Base-by-base conservation (phyloP, 64 coral and sea anemone species). In the Stichodactyla helianthus region DNA sequence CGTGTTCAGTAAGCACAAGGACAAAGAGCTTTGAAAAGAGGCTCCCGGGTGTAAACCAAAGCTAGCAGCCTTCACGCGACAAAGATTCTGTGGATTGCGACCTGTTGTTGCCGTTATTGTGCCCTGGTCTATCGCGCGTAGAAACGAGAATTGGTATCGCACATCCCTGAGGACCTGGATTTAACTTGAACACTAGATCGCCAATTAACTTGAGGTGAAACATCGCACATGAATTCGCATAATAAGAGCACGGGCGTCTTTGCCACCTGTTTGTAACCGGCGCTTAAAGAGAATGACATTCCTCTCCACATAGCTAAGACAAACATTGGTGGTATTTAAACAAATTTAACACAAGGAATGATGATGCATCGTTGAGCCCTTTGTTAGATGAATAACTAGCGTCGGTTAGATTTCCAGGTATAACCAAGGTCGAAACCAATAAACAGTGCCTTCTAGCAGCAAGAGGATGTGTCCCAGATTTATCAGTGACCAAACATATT, bases 121-220 rank as follows among this genome's bases (percentile, higher is more conserved):
- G 82, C 31, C 77, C 77, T 80, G 77, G 82, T 84, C 13, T 58
- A 58, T 84, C 82, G n/a, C 82, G 82, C 82, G 31, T 28, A 84
- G 82, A 84, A 9, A 84, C 82, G 20, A 59, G 55, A 59, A 53
- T 84, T 16, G n/a, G 56, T 10, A 84, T 84, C 82, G 56, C 19
- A 22, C 82, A 31, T 58, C 82, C 82, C 31, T 1, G 26, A 58
- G 82, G 82, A 84, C 82, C 82, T 54, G 82, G 82, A 84, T 84
- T 84, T 84, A 84, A 23, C 31, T 84, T 84, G 31, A 84, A 84
- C 53, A 84, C 82, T 23, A 84, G 31, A 28, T 84, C 82, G 7
- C 82, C 82, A 80, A 52, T 52, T 17, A 80, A 50, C 28, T 57
- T 57, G 55, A 57, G 55, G 13, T 57, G 55, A 57, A 57, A 57